Evolutionary conservation across 2,888 invertebrate genomes (phyloP).

Genomic region (Tenthredo livida): DNA sequence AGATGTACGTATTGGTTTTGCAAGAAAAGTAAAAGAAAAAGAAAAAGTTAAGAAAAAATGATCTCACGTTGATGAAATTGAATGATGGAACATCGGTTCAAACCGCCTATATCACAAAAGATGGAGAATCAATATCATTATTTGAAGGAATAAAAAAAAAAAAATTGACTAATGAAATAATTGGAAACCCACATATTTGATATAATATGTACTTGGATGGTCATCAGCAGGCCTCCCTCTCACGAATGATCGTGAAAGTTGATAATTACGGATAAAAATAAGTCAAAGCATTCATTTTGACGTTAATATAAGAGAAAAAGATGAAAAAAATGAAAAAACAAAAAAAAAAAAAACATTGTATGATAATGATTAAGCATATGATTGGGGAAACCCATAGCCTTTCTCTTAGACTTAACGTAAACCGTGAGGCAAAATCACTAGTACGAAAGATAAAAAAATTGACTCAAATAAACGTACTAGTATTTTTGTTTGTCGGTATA

Average conservation of each 20-base stretch:
- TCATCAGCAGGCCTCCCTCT: not conserved
- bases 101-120: not conserved
- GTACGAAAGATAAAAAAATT: slow-evolving; percentile 28
- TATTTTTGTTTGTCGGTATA: slow-evolving; percentile 44
- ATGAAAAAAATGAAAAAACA: not conserved
- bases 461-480: slow-evolving; percentile 35
- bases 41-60: not conserved
- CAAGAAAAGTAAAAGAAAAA: not conserved
- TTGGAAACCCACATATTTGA: no score
- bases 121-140: not conserved
- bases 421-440: slow-evolving; percentile 50
- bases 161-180: not conserved
- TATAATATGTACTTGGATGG: not conserved
- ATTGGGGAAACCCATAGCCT: slow-evolving; percentile 66
- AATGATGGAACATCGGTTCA: not conserved
- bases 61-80: not conserved
- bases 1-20: not conserved
- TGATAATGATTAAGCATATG: slow-evolving; percentile 63
- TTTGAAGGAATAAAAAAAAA: no score
- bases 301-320: not conserved
- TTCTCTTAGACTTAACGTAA: slow-evolving; percentile 67
- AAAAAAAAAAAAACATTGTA: slow-evolving; percentile 58
- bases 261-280: not conserved
- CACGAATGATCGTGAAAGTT: not conserved
- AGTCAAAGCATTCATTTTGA: slow-evolving; percentile 42